Percentiles rank a stretch among this genome's conserved stretches.
Evolutionary conservation across 2,888 invertebrate genomes (phyloP).

Genomic region (Amiota communis): DNA sequence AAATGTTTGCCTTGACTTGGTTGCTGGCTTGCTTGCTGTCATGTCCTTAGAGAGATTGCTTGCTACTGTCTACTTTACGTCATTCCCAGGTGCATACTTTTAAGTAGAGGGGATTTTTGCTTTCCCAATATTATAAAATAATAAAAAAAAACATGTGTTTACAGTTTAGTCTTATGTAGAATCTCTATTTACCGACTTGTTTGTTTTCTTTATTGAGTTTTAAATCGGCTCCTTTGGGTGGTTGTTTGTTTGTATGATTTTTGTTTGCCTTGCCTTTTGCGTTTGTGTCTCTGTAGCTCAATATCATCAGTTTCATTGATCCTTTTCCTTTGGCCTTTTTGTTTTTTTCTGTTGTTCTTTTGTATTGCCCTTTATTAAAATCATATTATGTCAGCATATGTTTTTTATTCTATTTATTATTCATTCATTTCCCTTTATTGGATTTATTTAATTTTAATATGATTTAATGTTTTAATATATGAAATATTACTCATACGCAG

Average conservation of each 20-base stretch:
- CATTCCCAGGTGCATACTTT: slow-evolving; percentile 49
- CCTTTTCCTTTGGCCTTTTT: slow-evolving; percentile 5
- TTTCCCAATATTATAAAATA: not conserved
- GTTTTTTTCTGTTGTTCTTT: no score
- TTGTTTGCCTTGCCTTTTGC: no score
- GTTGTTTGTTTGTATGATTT: not conserved
- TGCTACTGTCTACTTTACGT: not conserved
- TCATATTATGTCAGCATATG: slow-evolving; percentile 16
- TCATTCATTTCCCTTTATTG: not conserved
- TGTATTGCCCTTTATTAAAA: slow-evolving; percentile 3
- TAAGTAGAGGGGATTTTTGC: slow-evolving; percentile 19
- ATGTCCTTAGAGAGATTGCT: not conserved
- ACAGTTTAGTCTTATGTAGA: not conserved
- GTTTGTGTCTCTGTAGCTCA: not conserved
- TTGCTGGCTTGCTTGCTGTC: no score
- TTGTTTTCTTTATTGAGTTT: not conserved
- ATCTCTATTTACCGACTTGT: not conserved
- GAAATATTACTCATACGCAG: slow-evolving; percentile 16
- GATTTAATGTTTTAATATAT: not conserved
- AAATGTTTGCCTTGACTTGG: not conserved
- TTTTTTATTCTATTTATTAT: slow-evolving; percentile 8
- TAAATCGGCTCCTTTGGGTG: not conserved
- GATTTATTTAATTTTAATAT: not conserved
- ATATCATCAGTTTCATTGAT: not conserved
- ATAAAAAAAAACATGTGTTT: slow-evolving; percentile 29